phyloP scores from a whole-genome alignment of 2,113 vertebrate species.

The Lonchura striata region DNA sequence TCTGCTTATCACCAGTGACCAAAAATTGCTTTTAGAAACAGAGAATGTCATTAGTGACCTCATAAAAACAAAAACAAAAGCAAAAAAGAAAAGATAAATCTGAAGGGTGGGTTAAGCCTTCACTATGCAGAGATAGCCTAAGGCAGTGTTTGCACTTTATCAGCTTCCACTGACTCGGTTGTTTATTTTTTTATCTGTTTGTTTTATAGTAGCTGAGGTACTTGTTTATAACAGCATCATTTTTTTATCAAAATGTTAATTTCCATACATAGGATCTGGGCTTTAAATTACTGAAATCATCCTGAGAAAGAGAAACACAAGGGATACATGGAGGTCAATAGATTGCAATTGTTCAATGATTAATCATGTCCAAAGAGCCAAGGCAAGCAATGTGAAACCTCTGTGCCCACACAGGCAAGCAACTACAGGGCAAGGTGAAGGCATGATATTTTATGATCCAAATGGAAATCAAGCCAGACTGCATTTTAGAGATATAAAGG shows the following conservation, averaged over 20 bases:
- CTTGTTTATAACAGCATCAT: conserved; percentile 4
- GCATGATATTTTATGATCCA: background rate
- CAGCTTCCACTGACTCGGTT: conserved; percentile 34
- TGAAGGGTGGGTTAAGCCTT: conserved; percentile 30
- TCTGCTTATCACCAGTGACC: conserved; percentile 49
- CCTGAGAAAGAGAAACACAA: background rate
- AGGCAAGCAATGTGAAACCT: background rate
- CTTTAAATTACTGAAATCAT: background rate
- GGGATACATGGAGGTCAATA: background rate
- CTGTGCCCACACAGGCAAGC: background rate
- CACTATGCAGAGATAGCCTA: conserved; percentile 35
- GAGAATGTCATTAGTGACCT: conserved; percentile 55
- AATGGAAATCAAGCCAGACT: conserved; percentile 30
- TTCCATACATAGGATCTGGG: background rate
- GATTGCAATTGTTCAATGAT: background rate
- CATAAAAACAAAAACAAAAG: background rate
- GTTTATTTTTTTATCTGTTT: conserved; percentile 46
- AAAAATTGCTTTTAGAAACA: conserved; percentile 70
- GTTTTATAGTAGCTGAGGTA: background rate
- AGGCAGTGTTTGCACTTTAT: conserved; percentile 40
- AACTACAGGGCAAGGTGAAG: background rate
- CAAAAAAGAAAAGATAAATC: conserved; percentile 33
- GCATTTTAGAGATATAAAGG: background rate
- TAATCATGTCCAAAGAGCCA: background rate
- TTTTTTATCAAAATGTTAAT: conserved; percentile 41